Conservation (phyloP, 2,888 invertebrate species). For the Hybos culiciformis region DNA sequence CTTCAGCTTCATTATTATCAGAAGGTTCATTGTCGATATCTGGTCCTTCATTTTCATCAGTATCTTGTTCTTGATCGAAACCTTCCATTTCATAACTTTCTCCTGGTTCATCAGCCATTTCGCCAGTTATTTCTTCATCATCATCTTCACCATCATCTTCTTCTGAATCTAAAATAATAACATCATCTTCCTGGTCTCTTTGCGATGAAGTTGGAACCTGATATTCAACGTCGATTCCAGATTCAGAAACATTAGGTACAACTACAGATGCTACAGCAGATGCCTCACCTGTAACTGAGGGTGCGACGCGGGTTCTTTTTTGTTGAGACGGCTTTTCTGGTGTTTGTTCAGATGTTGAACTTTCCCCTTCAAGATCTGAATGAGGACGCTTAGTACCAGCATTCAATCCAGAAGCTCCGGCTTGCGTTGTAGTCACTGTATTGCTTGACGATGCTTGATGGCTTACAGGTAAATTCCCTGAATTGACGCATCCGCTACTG, state of each 20-base stretch:
- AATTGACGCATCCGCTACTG: constrained; percentile 21
- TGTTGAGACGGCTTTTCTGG: constrained; percentile 28
- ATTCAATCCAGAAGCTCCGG: constrained; percentile 25
- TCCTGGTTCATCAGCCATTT: constrained; percentile 40
- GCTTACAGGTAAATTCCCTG: constrained; percentile 33
- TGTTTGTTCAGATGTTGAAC: constrained; percentile 37
- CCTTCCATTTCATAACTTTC: constrained; percentile 44
- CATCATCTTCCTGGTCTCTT: constrained; percentile 73
- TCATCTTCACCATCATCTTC: constrained; percentile 49
- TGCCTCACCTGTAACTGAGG: constrained; percentile 23
- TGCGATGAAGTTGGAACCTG: constrained; percentile 80
- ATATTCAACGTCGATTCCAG: constrained; percentile 52
- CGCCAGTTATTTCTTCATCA: constrained; percentile 45
- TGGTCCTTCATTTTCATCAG: constrained; percentile 42
- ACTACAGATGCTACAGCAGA: constrained; percentile 20
- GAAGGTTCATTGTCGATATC: constrained; percentile 38
- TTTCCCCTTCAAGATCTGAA: constrained; percentile 41
- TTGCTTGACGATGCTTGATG: constrained; percentile 45
- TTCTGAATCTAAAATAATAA: constrained; percentile 66
- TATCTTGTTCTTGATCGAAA: constrained; percentile 38
- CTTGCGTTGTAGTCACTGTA: constrained; percentile 54
- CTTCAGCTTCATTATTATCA: constrained; percentile 48
- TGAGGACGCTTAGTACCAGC: constrained; percentile 44
- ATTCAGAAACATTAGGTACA: constrained; percentile 41
- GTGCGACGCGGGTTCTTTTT: constrained; percentile 29